Evolutionary conservation across 2,797 vertebrate species (phyloP).

Genomic region (Chelon auratus): DNA sequence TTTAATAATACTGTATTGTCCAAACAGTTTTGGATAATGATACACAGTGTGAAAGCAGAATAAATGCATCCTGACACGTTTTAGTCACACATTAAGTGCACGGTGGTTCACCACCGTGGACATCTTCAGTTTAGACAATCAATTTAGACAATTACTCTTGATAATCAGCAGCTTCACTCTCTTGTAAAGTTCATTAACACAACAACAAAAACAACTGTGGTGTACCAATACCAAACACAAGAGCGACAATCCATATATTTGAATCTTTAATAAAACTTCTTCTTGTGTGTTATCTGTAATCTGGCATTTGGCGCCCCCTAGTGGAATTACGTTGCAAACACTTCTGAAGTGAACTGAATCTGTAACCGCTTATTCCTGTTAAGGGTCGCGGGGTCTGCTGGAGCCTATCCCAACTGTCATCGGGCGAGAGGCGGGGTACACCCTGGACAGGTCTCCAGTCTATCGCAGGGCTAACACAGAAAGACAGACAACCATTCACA

Average conservation of each 20-base stretch:
- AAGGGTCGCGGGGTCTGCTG: too few species aligned
- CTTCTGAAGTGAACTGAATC: conserved; percentile 9
- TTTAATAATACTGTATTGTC: background rate
- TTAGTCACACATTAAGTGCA: conserved; percentile 4
- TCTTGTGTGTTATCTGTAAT: background rate
- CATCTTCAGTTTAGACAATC: background rate
- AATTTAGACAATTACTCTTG: background rate
- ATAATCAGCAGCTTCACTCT: background rate
- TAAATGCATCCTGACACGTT: conserved; percentile 16
- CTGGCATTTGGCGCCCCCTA: conserved; percentile 65
- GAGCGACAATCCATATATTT: background rate
- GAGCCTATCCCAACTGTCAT: too few species aligned
- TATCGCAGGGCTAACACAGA: too few species aligned
- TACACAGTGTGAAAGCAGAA: conserved; percentile 18
- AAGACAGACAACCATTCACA: too few species aligned
- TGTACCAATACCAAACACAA: background rate
- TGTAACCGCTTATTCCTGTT: too few species aligned
- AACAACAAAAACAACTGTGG: background rate
- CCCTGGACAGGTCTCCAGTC: too few species aligned
- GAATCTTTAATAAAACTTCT: too few species aligned
- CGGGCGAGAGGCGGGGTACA: too few species aligned
- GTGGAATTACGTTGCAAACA: conserved; percentile 55
- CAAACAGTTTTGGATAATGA: conserved; percentile 23
- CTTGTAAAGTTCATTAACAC: background rate
- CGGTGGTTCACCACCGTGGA: background rate